phyloP scores from a whole-genome alignment of 2,113 vertebrate species.

The Pelodiscus sinensis region DNA sequence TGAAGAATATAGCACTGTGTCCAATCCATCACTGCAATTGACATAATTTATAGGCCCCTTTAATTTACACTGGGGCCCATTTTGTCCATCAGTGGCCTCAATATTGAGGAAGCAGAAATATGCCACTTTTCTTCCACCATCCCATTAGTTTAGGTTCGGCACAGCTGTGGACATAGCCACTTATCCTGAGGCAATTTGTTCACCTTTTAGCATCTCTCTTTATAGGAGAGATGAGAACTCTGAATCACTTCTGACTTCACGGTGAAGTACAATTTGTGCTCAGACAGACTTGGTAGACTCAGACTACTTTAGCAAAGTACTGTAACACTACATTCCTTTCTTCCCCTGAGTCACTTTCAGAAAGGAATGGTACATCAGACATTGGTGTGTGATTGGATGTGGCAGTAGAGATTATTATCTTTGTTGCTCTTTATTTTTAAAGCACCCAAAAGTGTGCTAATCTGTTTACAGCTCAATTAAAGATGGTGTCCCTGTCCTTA shows the following conservation, averaged over 20 bases:
- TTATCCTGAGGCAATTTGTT: not conserved
- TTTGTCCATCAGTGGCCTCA: not conserved
- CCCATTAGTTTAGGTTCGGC: not conserved
- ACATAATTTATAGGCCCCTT: not conserved
- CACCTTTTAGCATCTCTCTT: not conserved
- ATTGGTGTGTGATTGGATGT: not conserved
- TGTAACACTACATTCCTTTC: not conserved
- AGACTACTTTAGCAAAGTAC: not conserved
- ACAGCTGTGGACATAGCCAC: not conserved
- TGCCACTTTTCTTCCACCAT: not conserved
- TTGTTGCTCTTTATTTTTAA: not conserved
- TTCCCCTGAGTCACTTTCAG: not conserved
- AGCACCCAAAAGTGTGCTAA: not conserved
- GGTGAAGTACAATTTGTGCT: not conserved
- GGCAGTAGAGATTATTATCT: not conserved
- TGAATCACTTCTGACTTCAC: not conserved
- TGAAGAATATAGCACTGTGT: not conserved
- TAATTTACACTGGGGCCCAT: not conserved
- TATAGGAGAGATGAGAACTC: not conserved
- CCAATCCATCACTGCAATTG: not conserved
- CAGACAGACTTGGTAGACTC: not conserved
- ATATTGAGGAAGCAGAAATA: not conserved
- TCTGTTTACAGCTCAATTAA: not conserved
- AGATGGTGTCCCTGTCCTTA: not conserved
- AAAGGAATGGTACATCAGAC: not conserved